Percentiles rank a stretch among this genome's conserved stretches.
Evolutionary conservation across 2,888 invertebrate genomes (phyloP).

Genomic region (Rugalucina vietnamica): DNA sequence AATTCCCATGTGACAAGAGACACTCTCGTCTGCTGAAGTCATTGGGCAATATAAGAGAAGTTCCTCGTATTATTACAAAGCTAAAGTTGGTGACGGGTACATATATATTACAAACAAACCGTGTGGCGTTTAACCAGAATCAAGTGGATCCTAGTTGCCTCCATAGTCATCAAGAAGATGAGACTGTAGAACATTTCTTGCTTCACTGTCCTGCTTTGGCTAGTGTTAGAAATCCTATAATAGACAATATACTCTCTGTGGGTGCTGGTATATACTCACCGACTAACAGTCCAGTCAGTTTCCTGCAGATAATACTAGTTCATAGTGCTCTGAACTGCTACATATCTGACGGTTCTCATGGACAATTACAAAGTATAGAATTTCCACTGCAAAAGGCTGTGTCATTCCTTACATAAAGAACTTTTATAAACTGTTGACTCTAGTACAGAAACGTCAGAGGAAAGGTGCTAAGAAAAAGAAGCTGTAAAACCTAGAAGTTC

Average conservation of each 20-base stretch:
- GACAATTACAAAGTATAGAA: not conserved
- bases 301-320: not conserved
- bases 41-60: not conserved
- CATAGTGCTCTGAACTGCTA: not conserved
- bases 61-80: not conserved
- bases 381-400: not conserved
- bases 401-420: not conserved
- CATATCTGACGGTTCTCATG: not conserved
- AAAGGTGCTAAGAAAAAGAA: too few relatives aligned
- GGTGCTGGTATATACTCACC: not conserved
- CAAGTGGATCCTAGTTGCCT: not conserved
- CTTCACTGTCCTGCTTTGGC: not conserved
- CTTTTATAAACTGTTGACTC: not conserved
- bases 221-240: not conserved
- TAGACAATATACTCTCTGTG: not conserved
- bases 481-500: not conserved
- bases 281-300: not conserved
- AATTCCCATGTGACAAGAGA: not conserved
- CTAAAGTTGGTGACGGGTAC: not conserved
- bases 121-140: slow-evolving; percentile 4
- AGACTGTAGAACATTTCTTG: slow-evolving; percentile 17
- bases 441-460: not conserved
- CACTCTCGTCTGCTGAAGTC: not conserved
- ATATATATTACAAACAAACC: slow-evolving; percentile 14
- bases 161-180: not conserved